Evolutionary conservation across 2,113 vertebrate genomes (phyloP), one percentile per base, ranked within the genome.

Genomic region (Morone saxatilis): DNA sequence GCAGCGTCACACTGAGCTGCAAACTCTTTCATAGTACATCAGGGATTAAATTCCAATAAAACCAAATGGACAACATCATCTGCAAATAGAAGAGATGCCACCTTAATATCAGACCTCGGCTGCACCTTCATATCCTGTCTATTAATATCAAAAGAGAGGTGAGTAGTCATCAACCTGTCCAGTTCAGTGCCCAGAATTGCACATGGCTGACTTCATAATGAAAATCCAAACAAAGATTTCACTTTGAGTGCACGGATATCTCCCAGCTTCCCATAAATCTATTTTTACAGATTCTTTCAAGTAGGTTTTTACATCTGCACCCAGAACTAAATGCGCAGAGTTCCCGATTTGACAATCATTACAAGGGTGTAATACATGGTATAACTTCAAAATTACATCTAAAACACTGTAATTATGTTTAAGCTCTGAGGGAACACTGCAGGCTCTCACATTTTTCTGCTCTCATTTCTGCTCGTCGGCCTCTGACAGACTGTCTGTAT

Each of bases 401-500:
- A 40, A 67, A 73, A 66, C 50, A 36, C 53, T 69, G 31, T 59
- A 12, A 71, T 59, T 68, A 36, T 69, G 75, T 67, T 87, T 62
- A 71, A 67, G 59, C 59, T 60, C 31, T 14, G 13, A 63, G 40
- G 68, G 53, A 83, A 66, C 4, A 47, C 48, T 70, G 65, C 41
- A 59, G 59, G 31, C 31, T 31, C 31, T 31, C 31, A 31, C 31
- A 31, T 31, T 31, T 31, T 31, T 53, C 75, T 76, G 57, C 50
- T 83, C 66, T 59, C 45, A 53, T 75, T n/a, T 73, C 61, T 22
- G 22, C 43, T 47, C 36, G 10, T 72, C 3, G 4, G 4, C 41
- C n/a, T 70, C 79, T 79, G 83, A 77, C 63, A 72, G 76, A 63
- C 74, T 59, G 51, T 76, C 50, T 51, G 47, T 71, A 59, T 75